Conservation (phyloP, 2,113 vertebrate species). For the Mastomys natalensis region DNA sequence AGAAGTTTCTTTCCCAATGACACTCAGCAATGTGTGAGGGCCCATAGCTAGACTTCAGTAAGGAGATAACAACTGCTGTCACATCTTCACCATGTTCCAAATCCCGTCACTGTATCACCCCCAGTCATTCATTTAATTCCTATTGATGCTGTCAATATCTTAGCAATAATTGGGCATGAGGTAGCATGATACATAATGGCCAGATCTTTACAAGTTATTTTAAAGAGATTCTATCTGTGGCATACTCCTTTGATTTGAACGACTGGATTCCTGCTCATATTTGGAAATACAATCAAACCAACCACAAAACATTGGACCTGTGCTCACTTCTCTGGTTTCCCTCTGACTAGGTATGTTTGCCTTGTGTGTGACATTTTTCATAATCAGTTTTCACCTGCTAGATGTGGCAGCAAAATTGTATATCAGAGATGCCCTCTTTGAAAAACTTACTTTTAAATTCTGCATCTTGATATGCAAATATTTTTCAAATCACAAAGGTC, state of each 20-base stretch:
- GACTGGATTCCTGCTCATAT: not conserved
- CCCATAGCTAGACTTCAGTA: not conserved
- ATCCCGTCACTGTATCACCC: not conserved
- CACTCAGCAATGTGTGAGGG: not conserved
- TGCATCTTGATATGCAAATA: conserved; percentile 37
- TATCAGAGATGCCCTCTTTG: not conserved
- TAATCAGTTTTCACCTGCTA: not conserved
- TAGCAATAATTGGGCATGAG: not conserved
- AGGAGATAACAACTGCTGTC: not conserved
- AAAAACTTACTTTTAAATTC: not conserved
- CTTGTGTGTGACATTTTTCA: not conserved
- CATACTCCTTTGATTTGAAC: not conserved
- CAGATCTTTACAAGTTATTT: not conserved
- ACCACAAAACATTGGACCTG: not conserved
- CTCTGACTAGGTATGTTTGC: not conserved
- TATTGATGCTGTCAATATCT: not conserved
- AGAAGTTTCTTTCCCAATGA: conserved; percentile 12
- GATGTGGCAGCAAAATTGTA: not conserved
- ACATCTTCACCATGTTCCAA: not conserved
- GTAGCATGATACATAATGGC: not conserved
- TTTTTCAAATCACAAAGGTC: conserved; percentile 73
- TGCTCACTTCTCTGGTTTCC: not conserved
- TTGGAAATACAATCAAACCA: not conserved
- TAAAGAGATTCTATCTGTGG: not conserved
- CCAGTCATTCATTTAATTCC: not conserved